These are phyloP conservation scores for Axis porcinus DNA, from an alignment of 2,113 vertebrate species.

Conservation along the genomic window DNA sequence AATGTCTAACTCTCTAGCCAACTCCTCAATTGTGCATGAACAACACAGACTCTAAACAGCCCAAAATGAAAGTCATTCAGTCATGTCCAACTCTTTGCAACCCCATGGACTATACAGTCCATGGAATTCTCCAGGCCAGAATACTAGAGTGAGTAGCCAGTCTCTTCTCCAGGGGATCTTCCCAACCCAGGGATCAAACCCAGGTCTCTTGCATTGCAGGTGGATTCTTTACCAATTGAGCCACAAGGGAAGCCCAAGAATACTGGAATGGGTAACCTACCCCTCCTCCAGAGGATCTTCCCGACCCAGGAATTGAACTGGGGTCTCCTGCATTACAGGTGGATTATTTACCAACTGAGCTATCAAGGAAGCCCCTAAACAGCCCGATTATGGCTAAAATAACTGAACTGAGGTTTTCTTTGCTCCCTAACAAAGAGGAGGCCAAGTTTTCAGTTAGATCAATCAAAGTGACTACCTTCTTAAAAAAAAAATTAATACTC, in stretches of 20 bases:
- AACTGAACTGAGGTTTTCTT: not conserved
- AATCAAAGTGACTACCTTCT: not conserved
- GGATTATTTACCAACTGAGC: not conserved
- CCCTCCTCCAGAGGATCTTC: not conserved
- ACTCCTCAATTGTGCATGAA: not conserved
- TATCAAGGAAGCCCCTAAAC: not conserved
- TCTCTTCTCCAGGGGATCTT: not conserved
- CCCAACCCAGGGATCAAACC: not conserved
- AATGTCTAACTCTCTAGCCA: too few relatives aligned
- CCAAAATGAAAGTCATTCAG: not conserved
- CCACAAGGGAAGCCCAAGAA: not conserved
- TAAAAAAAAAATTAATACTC: not conserved
- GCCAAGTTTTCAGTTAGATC: not conserved
- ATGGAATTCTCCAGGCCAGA: not conserved
- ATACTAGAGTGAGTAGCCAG: not conserved
- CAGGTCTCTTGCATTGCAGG: not conserved
- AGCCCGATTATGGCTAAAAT: not conserved
- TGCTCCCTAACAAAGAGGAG: not conserved
- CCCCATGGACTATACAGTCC: not conserved
- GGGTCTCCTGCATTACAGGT: not conserved
- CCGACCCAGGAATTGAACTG: rapidly evolving
- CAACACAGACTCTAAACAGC: not conserved
- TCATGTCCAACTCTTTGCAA: not conserved
- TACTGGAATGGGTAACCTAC: not conserved
- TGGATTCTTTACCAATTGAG: not conserved